Evolutionary conservation across 2,888 invertebrate species (phyloP).

Genomic region (Aromia moschata): DNA sequence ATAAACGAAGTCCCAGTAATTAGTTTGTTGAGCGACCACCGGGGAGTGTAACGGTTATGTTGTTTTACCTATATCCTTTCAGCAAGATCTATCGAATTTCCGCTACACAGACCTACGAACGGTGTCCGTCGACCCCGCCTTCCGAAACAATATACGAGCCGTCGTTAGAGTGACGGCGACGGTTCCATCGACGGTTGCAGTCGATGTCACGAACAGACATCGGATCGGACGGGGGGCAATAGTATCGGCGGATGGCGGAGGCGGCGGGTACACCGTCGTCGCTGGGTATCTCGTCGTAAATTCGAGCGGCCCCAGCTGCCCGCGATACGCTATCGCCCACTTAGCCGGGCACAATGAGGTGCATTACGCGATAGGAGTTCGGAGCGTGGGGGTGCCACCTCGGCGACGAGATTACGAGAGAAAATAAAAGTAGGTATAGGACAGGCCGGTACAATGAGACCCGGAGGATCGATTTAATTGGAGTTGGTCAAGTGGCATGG

Average conservation of each 20-base stretch:
- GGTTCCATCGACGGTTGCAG: conserved; percentile 10
- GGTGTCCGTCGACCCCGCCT: conserved; percentile 3
- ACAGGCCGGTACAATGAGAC: conserved; percentile 19
- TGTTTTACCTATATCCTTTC: too few species aligned
- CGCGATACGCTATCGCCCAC: conserved; percentile 17
- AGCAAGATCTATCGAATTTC: too few species aligned
- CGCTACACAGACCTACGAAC: too few species aligned
- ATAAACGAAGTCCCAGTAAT: too few species aligned
- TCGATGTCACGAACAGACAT: conserved; percentile 20
- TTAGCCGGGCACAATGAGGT: conserved; percentile 17
- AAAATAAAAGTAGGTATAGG: conserved; percentile 13
- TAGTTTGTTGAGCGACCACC: too few species aligned
- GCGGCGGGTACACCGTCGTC: conserved; percentile 8
- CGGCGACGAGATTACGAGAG: conserved; percentile 11
- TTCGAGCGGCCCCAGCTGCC: conserved; percentile 19
- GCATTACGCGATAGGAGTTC: conserved; percentile 14
- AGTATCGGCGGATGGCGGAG: conserved; percentile 13
- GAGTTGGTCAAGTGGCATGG: conserved; percentile 21
- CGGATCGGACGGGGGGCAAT: conserved; percentile 10
- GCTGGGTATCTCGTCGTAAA: conserved; percentile 8
- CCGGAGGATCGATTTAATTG: conserved; percentile 18
- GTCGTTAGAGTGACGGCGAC: conserved; percentile 7
- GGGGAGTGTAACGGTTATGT: too few species aligned
- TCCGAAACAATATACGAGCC: conserved; percentile 4
- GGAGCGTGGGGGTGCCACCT: conserved; percentile 16